A percentile compares a stretch with the other conserved stretches of the same genome.
phyloP scores from a whole-genome alignment of 2,113 vertebrate species.

The Cynocephalus volans region DNA sequence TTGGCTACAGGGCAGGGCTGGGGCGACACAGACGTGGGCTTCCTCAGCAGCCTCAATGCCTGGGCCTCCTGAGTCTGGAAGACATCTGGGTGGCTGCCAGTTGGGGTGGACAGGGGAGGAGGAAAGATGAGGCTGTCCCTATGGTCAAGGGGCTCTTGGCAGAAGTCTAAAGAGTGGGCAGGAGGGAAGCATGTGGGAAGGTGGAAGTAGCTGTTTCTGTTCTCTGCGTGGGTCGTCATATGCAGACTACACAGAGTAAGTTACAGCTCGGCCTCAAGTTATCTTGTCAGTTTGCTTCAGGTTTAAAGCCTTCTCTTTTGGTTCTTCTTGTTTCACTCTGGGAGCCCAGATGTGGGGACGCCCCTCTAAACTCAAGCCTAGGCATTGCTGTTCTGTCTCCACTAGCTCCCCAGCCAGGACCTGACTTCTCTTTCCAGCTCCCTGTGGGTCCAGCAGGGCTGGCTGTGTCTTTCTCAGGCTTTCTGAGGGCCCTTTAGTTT shows the following conservation, averaged over 20 bases:
- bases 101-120: not conserved
- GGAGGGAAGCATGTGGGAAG: not conserved
- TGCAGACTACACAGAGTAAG: not conserved
- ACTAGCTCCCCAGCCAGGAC: not conserved
- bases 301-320: not conserved
- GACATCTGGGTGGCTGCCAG: slow-evolving; percentile 2
- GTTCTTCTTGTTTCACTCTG: slow-evolving; percentile 17
- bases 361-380: not conserved
- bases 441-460: not conserved
- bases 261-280: not conserved
- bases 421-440: not conserved
- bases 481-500: not conserved
- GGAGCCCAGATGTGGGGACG: not conserved
- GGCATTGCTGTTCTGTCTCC: not conserved
- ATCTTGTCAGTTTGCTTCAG: not conserved
- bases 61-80: slow-evolving; percentile 10
- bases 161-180: slow-evolving; percentile 23
- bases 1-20: not conserved
- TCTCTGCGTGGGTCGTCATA: slow-evolving; percentile 31
- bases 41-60: not conserved
- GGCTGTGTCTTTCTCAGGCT: not conserved
- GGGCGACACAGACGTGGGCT: not conserved
- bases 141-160: slow-evolving; percentile 50
- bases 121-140: not conserved
- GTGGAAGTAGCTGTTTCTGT: slow-evolving; percentile 43